phyloP scores from a whole-genome alignment of 2,113 vertebrate genomes.

The Riparia riparia region DNA sequence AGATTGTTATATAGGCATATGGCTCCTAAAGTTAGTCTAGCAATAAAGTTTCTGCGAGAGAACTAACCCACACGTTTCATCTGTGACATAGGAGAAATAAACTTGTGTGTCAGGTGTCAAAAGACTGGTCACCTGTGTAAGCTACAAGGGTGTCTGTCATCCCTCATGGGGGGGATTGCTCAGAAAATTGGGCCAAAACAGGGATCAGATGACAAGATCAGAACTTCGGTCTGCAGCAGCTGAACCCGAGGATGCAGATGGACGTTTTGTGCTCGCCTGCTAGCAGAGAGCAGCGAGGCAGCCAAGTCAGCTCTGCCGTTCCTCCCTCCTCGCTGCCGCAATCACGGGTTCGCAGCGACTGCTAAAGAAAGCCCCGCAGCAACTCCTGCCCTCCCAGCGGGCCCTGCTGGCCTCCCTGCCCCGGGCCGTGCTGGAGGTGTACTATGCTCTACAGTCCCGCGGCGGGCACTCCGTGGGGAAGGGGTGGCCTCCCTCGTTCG shows the following conservation, averaged over 20 bases:
- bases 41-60: accelerated
- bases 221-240: background rate
- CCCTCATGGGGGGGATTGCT: accelerated
- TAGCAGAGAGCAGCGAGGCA: accelerated
- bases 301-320: background rate
- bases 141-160: accelerated
- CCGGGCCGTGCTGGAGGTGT: accelerated
- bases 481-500: background rate
- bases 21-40: background rate
- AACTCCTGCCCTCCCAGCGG: accelerated
- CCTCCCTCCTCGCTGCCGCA: background rate
- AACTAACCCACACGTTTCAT: background rate
- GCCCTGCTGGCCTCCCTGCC: background rate
- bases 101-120: background rate
- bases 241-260: background rate
- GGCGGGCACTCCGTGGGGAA: accelerated
- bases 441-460: accelerated
- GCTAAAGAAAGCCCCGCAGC: background rate
- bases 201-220: accelerated
- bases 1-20: accelerated
- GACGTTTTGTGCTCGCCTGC: accelerated
- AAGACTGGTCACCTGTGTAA: too few relatives aligned
- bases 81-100: background rate
- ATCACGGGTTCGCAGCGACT: accelerated
- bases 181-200: background rate